phyloP scores from a whole-genome alignment of 1,140 invertebrate species.

The Dreissena polymorpha region DNA sequence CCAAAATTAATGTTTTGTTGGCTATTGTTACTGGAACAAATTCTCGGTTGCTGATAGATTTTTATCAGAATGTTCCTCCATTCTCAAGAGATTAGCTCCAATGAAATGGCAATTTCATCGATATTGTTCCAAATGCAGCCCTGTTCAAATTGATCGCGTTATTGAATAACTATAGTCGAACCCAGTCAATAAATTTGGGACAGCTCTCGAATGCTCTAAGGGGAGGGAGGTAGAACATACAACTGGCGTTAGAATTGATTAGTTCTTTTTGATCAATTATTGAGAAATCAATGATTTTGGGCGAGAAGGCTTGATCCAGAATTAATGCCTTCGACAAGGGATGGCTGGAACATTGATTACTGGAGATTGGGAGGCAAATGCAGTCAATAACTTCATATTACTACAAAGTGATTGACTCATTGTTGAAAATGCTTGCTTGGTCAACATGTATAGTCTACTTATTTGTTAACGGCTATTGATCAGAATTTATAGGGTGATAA shows the following conservation, averaged over 20 bases:
- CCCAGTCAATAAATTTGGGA: conserved; percentile 47
- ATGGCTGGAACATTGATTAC: too few relatives aligned
- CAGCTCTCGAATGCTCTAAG: conserved; percentile 13
- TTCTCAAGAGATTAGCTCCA: neutral
- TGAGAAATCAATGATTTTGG: neutral
- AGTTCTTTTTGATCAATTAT: neutral
- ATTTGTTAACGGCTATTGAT: too few relatives aligned
- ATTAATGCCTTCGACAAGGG: too few relatives aligned
- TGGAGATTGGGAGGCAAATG: too few relatives aligned
- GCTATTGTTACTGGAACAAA: conserved; percentile 24
- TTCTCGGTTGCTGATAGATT: conserved; percentile 41
- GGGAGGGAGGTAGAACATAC: conserved; percentile 3
- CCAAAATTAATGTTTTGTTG: conserved; percentile 47
- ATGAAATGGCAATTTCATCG: conserved; percentile 12
- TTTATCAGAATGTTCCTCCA: conserved; percentile 32
- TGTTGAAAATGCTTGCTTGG: too few relatives aligned
- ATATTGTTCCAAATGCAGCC: conserved; percentile 24
- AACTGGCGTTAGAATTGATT: conserved; percentile 35
- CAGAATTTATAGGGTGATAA: too few relatives aligned
- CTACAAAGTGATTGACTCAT: too few relatives aligned
- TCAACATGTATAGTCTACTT: too few relatives aligned
- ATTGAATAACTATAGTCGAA: conserved; percentile 16
- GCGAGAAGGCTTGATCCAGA: neutral
- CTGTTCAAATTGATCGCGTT: conserved; percentile 45
- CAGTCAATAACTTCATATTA: too few relatives aligned